These are phyloP conservation scores for Dendrolimus pini DNA, from an alignment of 2,888 invertebrate genomes.

Conservation along the genomic window DNA sequence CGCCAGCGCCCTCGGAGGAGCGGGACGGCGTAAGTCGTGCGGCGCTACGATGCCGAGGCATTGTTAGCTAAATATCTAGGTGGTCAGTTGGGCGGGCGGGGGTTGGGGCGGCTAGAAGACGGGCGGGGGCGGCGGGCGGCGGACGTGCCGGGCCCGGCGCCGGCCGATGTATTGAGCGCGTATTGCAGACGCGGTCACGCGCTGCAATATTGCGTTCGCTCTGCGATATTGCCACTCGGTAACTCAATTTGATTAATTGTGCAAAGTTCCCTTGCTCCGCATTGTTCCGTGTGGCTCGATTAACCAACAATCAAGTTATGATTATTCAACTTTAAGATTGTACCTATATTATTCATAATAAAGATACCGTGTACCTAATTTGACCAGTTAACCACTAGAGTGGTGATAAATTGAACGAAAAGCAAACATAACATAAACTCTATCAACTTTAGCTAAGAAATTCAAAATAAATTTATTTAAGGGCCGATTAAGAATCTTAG, in stretches of 20 bases:
- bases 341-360: too few relatives aligned
- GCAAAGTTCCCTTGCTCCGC: slow-evolving; percentile 63
- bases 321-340: too few relatives aligned
- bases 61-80: slow-evolving; percentile 77
- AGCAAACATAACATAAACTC: too few relatives aligned
- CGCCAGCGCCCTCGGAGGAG: slow-evolving; percentile 30
- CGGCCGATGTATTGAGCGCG: slow-evolving; percentile 77
- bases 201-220: slow-evolving; percentile 76
- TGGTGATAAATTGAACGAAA: too few relatives aligned
- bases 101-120: slow-evolving; percentile 44
- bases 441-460: too few relatives aligned
- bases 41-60: slow-evolving; percentile 50
- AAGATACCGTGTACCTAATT: too few relatives aligned
- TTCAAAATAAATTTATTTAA: too few relatives aligned
- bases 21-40: slow-evolving; percentile 45
- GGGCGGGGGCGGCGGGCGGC: slow-evolving; percentile 50
- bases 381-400: too few relatives aligned
- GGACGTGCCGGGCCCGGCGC: slow-evolving; percentile 68
- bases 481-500: too few relatives aligned
- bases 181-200: slow-evolving; percentile 77
- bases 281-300: slow-evolving; percentile 32
- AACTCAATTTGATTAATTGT: slow-evolving; percentile 76
- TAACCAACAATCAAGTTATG: neutral
- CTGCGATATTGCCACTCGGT: slow-evolving; percentile 72
- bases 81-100: slow-evolving; percentile 68